phyloP scores from a whole-genome alignment of 2,113 vertebrate genomes.

The Vanacampus margaritifer region DNA sequence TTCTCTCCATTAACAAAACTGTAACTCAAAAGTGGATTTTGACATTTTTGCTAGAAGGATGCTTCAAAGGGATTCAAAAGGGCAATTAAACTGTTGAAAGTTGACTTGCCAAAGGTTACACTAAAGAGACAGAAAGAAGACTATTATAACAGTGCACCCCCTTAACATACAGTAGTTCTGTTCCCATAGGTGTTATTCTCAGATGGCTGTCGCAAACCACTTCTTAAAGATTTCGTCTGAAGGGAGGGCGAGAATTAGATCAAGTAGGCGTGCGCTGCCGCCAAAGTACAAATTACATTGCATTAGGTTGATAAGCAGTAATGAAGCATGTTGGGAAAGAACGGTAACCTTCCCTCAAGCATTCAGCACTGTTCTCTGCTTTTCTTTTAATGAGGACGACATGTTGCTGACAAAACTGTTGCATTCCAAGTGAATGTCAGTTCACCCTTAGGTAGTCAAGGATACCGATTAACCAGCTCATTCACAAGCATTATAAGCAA shows the following conservation, averaged over 20 bases:
- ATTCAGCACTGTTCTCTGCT: not conserved
- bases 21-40: slow-evolving; percentile 63
- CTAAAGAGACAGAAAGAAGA: slow-evolving; percentile 41
- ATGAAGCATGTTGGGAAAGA: not conserved
- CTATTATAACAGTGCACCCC: slow-evolving; percentile 7
- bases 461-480: too few relatives aligned
- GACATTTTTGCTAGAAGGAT: slow-evolving; percentile 67
- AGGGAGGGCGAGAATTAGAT: not conserved
- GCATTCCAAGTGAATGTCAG: too few relatives aligned
- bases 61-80: slow-evolving; percentile 63
- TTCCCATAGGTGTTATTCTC: too few relatives aligned
- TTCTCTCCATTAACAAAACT: slow-evolving; percentile 23
- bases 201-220: not conserved
- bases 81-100: slow-evolving; percentile 59
- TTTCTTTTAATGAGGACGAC: not conserved
- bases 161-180: slow-evolving; percentile 1
- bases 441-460: too few relatives aligned
- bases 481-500: too few relatives aligned
- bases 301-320: not conserved
- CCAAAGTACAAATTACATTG: not conserved
- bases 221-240: slow-evolving; percentile 6
- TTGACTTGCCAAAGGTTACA: slow-evolving; percentile 60
- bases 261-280: not conserved
- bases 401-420: not conserved
- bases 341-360: not conserved